A percentile compares a stretch with the other conserved stretches of the same genome.
Conservation (phyloP, 2,797 vertebrate species). For the Cynodonichthys magdalenae region DNA sequence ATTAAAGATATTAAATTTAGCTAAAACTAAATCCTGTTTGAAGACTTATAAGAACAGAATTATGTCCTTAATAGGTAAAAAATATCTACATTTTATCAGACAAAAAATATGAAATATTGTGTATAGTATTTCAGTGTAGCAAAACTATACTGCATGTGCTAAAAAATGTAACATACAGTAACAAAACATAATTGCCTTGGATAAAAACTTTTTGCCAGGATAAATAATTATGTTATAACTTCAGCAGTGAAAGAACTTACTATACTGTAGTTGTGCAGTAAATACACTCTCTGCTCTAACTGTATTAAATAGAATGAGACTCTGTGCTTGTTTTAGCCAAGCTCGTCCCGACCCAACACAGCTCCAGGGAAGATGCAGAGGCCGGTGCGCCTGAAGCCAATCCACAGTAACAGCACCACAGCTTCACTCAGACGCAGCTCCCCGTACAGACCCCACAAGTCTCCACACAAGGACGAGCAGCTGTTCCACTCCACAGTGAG, state of each 20-base stretch:
- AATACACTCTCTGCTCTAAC: neutral
- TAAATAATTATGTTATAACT: neutral
- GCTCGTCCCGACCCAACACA: constrained; percentile 85
- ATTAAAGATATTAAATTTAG: too few relatives aligned
- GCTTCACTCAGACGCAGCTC: constrained; percentile 71
- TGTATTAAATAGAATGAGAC: constrained; percentile 7
- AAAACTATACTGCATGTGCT: too few relatives aligned
- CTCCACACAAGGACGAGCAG: constrained; percentile 64
- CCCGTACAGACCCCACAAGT: constrained; percentile 58
- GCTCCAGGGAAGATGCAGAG: constrained; percentile 87
- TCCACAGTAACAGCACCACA: constrained; percentile 65
- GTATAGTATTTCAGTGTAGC: too few relatives aligned
- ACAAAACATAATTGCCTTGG: neutral
- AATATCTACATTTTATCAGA: too few relatives aligned
- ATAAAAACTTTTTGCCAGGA: neutral
- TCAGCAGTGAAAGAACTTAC: too few relatives aligned
- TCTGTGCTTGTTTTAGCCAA: constrained; percentile 65
- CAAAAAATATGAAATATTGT: too few relatives aligned
- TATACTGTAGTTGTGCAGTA: neutral
- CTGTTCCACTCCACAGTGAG: constrained; percentile 77
- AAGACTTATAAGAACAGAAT: too few relatives aligned
- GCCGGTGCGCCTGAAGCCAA: constrained; percentile 83
- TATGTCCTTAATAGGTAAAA: too few relatives aligned
- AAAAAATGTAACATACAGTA: too few relatives aligned
- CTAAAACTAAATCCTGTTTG: too few relatives aligned